Percentiles rank a stretch among this genome's conserved stretches.
These are phyloP conservation scores for Pemphredon lugubris DNA, from an alignment of 2,888 invertebrate genomes.

Conservation along the genomic window DNA sequence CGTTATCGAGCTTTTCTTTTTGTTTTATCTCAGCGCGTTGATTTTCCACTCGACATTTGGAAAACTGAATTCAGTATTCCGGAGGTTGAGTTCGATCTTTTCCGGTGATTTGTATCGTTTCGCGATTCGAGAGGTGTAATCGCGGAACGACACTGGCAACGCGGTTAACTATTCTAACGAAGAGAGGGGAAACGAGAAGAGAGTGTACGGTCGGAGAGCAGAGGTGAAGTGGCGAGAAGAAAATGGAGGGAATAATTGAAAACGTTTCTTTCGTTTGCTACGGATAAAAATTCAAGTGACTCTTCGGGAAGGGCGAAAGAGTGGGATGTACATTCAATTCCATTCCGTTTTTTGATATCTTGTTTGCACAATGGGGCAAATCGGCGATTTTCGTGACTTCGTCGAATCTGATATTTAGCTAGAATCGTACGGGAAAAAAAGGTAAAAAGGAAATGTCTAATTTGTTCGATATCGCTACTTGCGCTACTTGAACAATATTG, in stretches of 20 bases:
- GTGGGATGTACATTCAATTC: no score
- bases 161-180: neutral
- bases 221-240: no score
- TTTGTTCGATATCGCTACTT: no score
- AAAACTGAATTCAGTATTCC: no score
- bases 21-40: neutral
- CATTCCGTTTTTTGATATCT: neutral
- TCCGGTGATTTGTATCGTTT: no score
- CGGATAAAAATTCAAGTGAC: conserved; percentile 31
- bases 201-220: neutral
- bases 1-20: conserved; percentile 2
- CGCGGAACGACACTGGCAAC: neutral
- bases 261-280: conserved; percentile 51
- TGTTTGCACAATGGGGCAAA: neutral
- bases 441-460: neutral
- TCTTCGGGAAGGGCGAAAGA: no score
- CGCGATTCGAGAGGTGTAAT: neutral
- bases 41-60: no score
- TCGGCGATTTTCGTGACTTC: conserved; percentile 10
- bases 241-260: conserved; percentile 43
- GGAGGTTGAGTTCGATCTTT: no score
- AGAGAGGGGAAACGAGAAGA: no score
- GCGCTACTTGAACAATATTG: no score
- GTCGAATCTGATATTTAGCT: neutral
- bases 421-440: neutral